phyloP scores from a whole-genome alignment of 2,113 vertebrate genomes.

The Tragelaphus strepsiceros region DNA sequence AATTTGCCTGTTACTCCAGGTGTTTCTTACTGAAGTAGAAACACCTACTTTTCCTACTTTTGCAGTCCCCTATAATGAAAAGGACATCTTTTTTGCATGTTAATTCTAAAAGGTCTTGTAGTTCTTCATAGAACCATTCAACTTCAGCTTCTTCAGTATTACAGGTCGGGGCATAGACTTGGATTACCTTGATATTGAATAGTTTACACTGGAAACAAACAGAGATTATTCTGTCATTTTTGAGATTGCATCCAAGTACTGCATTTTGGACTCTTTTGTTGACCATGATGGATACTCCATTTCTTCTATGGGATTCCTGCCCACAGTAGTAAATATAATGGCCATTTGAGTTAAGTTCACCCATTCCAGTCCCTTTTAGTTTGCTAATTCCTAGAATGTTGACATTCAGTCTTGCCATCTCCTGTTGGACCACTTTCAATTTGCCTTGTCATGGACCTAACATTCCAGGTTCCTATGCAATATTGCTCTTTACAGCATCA shows the following conservation, averaged over 20 bases:
- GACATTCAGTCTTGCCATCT: rapidly evolving
- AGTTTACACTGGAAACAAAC: not conserved
- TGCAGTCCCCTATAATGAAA: not conserved
- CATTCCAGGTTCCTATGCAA: not conserved
- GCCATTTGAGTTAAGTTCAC: not conserved
- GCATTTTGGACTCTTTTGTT: not conserved
- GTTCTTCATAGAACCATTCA: not conserved
- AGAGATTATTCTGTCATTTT: not conserved
- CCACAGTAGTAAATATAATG: not conserved
- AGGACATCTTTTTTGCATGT: not conserved
- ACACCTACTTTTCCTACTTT: not conserved
- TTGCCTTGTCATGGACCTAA: not conserved
- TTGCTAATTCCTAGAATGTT: not conserved
- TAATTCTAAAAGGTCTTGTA: not conserved
- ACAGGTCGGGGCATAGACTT: not conserved
- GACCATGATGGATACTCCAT: not conserved
- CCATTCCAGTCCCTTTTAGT: not conserved
- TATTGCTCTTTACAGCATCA: not conserved
- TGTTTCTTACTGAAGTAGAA: too few relatives aligned
- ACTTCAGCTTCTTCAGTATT: not conserved
- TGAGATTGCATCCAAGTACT: not conserved
- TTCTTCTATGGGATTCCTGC: not conserved
- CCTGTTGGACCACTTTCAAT: not conserved
- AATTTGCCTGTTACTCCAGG: too few relatives aligned
- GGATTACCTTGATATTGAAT: not conserved